Evolutionary conservation across 2,888 invertebrate genomes (phyloP).

Genomic region (Troilus luridus): DNA sequence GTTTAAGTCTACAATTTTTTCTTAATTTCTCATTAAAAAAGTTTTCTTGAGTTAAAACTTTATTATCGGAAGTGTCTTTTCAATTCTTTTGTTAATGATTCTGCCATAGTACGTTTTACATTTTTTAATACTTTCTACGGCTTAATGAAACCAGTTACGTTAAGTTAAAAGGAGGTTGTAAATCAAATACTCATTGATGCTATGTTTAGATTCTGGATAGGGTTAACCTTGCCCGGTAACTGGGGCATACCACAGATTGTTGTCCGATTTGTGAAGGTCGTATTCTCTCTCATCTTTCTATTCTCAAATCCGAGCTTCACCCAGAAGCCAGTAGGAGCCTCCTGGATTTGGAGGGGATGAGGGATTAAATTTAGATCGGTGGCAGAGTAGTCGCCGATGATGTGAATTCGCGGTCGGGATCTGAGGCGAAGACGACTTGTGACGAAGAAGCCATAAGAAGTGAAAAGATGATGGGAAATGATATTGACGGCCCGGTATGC

Average conservation of each 20-base stretch:
- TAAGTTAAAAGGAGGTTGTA: neutral
- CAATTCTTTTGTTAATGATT: too few relatives aligned
- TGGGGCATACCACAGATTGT: constrained; percentile 23
- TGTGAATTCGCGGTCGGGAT: constrained; percentile 30
- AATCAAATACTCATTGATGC: constrained; percentile 11
- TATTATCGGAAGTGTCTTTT: too few relatives aligned
- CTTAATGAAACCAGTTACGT: too few relatives aligned
- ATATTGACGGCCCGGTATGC: neutral
- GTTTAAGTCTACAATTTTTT: too few relatives aligned
- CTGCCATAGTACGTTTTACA: too few relatives aligned
- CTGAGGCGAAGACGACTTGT: neutral
- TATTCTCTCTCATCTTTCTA: constrained; percentile 4
- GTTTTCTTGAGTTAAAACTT: too few relatives aligned
- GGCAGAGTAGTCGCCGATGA: constrained; percentile 24
- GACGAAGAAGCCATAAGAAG: neutral
- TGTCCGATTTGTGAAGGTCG: constrained; percentile 4
- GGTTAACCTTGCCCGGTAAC: constrained; percentile 30
- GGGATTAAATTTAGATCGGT: constrained; percentile 33
- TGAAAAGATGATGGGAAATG: neutral
- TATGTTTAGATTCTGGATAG: constrained; percentile 29
- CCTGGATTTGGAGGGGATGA: constrained; percentile 46
- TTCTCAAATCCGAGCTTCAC: constrained; percentile 8
- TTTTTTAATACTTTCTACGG: too few relatives aligned
- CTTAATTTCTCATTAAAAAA: too few relatives aligned
- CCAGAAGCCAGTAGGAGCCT: constrained; percentile 24